Base-by-base conservation (phyloP, 2,797 vertebrate genomes). In the Oryzias dopingdopingensis region DNA sequence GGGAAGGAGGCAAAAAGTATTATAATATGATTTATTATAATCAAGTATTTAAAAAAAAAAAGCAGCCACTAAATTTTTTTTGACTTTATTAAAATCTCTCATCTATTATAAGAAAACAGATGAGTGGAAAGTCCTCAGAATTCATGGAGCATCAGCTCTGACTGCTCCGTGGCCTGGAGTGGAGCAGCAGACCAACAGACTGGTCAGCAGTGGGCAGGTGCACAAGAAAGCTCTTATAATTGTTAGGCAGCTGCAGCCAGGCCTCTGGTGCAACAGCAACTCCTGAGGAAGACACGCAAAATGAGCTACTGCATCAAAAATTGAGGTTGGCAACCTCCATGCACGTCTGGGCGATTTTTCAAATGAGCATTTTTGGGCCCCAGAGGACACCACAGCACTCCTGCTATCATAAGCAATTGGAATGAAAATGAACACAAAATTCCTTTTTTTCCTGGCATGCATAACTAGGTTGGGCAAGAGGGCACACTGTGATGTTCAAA, bases 321-420 rank as follows among this genome's bases (percentile, higher is more conserved):
- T 86, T 84, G 88, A 89, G 89, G 88, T 90, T 89, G 89, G 82
- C 85, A 89, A 88, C 89, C 88, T 83, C 83, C 61, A 16, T 77
- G 81, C 83, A 83, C 79, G 76, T 87, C 83, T 64, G 80, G 80
- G 77, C 71, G 54, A 87, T 90, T 89, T 90, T 88, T 88, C 82
- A 89, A 90, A 90, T 82, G 81, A 90, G 86, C 85, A 80, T 87
- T 83, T 74, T 61, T 74, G 15, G 66, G 74, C 76, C 85, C 86
- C 76, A 77, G 78, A 88, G 86, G 75, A 85, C 70, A 69, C 65
- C 61, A 41, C 45, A 52, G 80, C 12, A 42, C 82, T 76, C 59
- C 56, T 63, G 78, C 84, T 71, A 89, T 87, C 81, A 84, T 75
- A 87, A 82, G 85, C 88, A 88, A 86, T 78, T 86, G 78, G 72